Percentiles rank a stretch among this genome's conserved stretches.
These are phyloP conservation scores for Drosophila sordidapex DNA, from an alignment of 2,888 invertebrate genomes.

Conservation along the genomic window DNA sequence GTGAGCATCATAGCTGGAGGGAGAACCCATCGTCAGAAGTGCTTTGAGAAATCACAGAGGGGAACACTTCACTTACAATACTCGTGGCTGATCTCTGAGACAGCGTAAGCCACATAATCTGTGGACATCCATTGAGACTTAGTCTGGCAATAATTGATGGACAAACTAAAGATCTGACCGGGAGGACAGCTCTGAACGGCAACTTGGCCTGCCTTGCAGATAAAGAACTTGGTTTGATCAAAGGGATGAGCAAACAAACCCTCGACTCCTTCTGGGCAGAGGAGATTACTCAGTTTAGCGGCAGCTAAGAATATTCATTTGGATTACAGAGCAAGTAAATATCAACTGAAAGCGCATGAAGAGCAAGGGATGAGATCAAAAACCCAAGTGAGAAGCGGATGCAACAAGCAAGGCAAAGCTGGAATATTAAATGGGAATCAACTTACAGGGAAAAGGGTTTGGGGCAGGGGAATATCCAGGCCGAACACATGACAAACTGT, in stretches of 20 bases:
- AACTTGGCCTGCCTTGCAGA: conserved; percentile 88
- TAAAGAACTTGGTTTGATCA: conserved; percentile 88
- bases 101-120: conserved; percentile 74
- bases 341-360: conserved; percentile 34
- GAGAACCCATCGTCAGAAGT: neutral
- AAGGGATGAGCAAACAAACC: conserved; percentile 87
- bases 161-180: conserved; percentile 87
- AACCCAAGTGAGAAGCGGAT: conserved; percentile 53
- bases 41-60: neutral
- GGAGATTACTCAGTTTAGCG: neutral
- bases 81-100: conserved; percentile 71
- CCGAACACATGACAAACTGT: conserved; percentile 85
- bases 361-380: conserved; percentile 31
- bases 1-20: conserved; percentile 63
- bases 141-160: conserved; percentile 86
- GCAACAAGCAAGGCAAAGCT: conserved; percentile 23
- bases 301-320: conserved; percentile 42
- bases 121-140: conserved; percentile 85
- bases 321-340: conserved; percentile 21
- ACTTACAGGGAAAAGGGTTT: conserved; percentile 57
- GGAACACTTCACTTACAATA: conserved; percentile 70
- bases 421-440: neutral
- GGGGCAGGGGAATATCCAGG: rapidly evolving
- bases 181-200: conserved; percentile 87
- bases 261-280: conserved; percentile 85